A percentile compares a stretch with the other conserved stretches of the same genome.
Conservation (phyloP, 35 echinoderm and acorn worm species). For the Acanthaster planci region DNA sequence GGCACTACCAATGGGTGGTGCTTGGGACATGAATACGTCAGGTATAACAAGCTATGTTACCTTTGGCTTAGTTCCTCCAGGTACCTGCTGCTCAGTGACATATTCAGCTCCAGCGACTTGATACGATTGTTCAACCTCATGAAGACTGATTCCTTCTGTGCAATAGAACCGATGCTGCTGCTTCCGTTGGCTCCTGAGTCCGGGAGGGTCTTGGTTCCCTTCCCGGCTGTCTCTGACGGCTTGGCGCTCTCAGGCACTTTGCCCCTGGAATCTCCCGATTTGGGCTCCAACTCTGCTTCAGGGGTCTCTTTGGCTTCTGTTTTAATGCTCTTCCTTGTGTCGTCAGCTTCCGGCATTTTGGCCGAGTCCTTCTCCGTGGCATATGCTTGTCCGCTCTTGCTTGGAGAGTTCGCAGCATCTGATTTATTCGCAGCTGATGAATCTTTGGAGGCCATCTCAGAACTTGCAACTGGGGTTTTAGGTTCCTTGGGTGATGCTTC, state of each 20-base stretch:
- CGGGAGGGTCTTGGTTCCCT: conserved; percentile 6
- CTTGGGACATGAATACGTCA: no score
- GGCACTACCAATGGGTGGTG: no score
- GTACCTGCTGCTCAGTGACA: conserved; percentile 89
- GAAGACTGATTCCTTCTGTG: conserved; percentile 90
- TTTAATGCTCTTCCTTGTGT: not conserved
- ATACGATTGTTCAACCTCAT: conserved; percentile 99
- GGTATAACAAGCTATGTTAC: no score
- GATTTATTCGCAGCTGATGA: no score
- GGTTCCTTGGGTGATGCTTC: no score
- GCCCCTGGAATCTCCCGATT: not conserved
- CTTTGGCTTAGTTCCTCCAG: conserved; percentile 95
- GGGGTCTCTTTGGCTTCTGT: conserved; percentile 1
- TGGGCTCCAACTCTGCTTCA: not conserved
- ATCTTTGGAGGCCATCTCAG: no score
- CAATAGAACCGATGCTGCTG: not conserved
- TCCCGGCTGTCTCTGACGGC: not conserved
- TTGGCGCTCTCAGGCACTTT: not conserved
- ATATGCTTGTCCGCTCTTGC: conserved; percentile 15
- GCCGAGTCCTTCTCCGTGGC: not conserved
- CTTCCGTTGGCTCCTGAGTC: conserved; percentile 16
- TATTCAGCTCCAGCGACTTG: conserved; percentile 89
- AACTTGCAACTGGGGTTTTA: no score
- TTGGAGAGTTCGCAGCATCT: not conserved
- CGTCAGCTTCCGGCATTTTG: conserved; percentile 10